Base-by-base conservation (phyloP, 2,888 invertebrate genomes). In the Helicoverpa assulta region DNA sequence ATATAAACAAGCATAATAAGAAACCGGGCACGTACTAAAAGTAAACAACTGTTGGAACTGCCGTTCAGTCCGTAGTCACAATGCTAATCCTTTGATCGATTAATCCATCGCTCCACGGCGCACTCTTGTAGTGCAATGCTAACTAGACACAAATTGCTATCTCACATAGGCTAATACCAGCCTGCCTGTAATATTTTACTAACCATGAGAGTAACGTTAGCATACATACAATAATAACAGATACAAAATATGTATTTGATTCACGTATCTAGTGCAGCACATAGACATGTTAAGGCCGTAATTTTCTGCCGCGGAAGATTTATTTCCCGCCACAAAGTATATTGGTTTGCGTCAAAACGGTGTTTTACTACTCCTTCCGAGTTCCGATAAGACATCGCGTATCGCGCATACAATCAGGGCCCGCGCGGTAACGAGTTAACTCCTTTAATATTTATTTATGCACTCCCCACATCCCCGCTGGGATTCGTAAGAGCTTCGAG, bases 321-420 rank as follows among this genome's bases (percentile, higher is more conserved):
- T 86, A 87, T 88, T 76, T 87, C 76, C 73, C 69, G 81, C 82
- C 83, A 81, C 74, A 85, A 81, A 70, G 79, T 53, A 77, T 71
- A 80, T 80, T 73, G 73, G 63, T 70, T 76, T 57, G 54, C 65
- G 72, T 74, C 73, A 81, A 81, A 81, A 81, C 83, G 80, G 80
- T 81, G 77, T 88, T 88, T 88, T 87, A 88, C 86, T 82, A 85
- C 81, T 71, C 70, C 76, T 86, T 85, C 86, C 78, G 60, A 54
- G 75, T 85, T 84, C 84, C 47, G 78, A 78, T 88, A 88, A 83
- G 83, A 73, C 79, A 85, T 85, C 86, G 85, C 89, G 19, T 5
- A 50, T 55, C 54, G 26, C 12, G 43, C 53, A 59, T 60, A 76
- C 70, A 70, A 64, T 61, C 67, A 69, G 56, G 54, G 63, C 66